phyloP scores from a whole-genome alignment of 2,888 invertebrate genomes.

The Leucophenga montana region DNA sequence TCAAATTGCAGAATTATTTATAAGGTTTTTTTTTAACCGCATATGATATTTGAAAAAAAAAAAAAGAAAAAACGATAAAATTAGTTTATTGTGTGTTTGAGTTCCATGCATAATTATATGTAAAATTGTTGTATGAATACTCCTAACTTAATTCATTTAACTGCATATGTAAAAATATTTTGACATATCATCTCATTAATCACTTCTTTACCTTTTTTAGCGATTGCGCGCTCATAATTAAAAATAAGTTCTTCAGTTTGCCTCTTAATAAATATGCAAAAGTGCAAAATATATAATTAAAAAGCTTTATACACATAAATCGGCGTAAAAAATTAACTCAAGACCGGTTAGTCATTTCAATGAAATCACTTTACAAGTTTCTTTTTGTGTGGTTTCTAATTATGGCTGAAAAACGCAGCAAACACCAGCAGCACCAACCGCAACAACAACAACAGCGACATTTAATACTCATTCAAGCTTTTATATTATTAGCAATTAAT shows the following conservation, averaged over 20 bases:
- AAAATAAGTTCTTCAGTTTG: no score
- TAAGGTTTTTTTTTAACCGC: background rate
- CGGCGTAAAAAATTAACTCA: background rate
- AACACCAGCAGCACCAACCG: no score
- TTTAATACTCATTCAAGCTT: background rate
- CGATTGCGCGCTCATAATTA: no score
- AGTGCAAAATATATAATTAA: slow-evolving; percentile 26
- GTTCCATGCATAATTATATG: no score
- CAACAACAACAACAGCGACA: background rate
- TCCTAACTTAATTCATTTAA: no score
- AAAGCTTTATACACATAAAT: background rate
- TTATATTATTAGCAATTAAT: slow-evolving; percentile 55
- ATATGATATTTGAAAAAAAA: background rate
- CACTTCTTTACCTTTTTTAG: background rate
- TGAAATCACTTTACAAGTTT: background rate
- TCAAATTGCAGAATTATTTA: no score
- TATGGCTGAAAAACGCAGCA: background rate
- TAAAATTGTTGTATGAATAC: no score
- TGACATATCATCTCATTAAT: slow-evolving; percentile 18
- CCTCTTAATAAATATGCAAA: background rate
- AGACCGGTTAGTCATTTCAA: background rate
- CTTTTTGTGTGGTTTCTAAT: background rate
- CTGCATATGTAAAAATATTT: background rate
- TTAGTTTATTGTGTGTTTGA: no score
- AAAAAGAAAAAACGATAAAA: no score